These are phyloP conservation scores for Lingula anatina DNA, from an alignment of 2,888 invertebrate genomes.

Conservation along the genomic window DNA sequence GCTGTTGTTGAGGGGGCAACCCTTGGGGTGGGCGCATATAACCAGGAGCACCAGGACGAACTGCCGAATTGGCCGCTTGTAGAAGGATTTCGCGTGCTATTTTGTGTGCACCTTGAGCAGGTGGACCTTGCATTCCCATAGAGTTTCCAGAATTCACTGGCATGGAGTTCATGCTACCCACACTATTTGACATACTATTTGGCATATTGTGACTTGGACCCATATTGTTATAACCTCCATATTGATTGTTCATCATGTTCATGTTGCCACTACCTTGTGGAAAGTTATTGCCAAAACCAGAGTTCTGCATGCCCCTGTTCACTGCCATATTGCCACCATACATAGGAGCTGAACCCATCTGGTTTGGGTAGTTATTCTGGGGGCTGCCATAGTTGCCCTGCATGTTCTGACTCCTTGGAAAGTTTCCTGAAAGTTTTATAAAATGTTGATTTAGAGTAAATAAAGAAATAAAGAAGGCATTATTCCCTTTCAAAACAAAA, in stretches of 20 bases:
- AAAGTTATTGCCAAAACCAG: too few relatives aligned
- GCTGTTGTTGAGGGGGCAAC: not conserved
- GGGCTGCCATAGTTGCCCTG: slow-evolving; percentile 17
- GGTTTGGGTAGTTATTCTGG: slow-evolving; percentile 28
- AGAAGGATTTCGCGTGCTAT: too few relatives aligned
- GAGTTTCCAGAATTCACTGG: too few relatives aligned
- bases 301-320: too few relatives aligned
- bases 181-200: too few relatives aligned
- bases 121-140: too few relatives aligned
- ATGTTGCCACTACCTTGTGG: slow-evolving; percentile 10
- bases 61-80: too few relatives aligned
- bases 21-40: not conserved
- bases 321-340: too few relatives aligned
- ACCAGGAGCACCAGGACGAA: slow-evolving; percentile 2
- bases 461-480: not conserved
- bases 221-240: slow-evolving; percentile 21
- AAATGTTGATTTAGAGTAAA: not conserved
- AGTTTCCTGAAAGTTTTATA: slow-evolving; percentile 26
- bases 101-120: too few relatives aligned
- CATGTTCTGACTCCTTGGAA: slow-evolving; percentile 23
- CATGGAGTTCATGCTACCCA: too few relatives aligned
- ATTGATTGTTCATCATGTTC: slow-evolving; percentile 38
- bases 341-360: slow-evolving; percentile 19
- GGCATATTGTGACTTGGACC: too few relatives aligned
- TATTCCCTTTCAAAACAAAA: slow-evolving; percentile 8